Evolutionary conservation across 1,140 invertebrate species (phyloP), one percentile per base, ranked within the genome.

Genomic region (Apis dorsata): DNA sequence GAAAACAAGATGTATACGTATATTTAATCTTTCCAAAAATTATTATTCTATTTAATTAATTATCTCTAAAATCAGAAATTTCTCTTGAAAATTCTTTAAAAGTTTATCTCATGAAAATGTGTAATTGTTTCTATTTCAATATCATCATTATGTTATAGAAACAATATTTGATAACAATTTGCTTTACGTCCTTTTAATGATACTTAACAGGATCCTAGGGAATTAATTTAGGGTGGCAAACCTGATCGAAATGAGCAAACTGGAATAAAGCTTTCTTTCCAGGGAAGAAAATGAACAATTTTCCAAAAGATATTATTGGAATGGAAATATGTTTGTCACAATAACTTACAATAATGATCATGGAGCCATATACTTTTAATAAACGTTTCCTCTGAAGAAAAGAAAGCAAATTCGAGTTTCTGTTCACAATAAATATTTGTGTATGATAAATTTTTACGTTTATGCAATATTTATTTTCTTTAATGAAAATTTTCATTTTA

Each of bases 191-290:
- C 19, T 62, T 59, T 28, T 74, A 74, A 74, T 74, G 59, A 74
- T 59, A 51, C 21, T 21, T 55, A 2, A 59, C 24, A 13, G 5
- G 28, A 34, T 28, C 55, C 17, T 49, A 24, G 28, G 57, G 71
- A 55, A 28, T 8, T 17, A 72, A 24, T 57, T 15, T 15, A 55
- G 11, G 28, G 34, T 60, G 59, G 19, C 51, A 62, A 21, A 21
- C 17, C 13, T 60, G 59, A 17, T 11, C 34, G 63, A 60, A 21
- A 60, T 0, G 10, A 60, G 21, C 15, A 0, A 9, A 9, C 59
- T 72, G 51, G 19, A 72, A 72, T 13, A 53, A 72, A 53, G 24
- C 70, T 72, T 28, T 72, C 57, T 24, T 24, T 24, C 24, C 70
- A 57, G 70, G 24, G 70, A n/a, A 55, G 13, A 55, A 53, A 72